phyloP scores from a whole-genome alignment of 1,140 invertebrate species.

The Drosophila pachea region DNA sequence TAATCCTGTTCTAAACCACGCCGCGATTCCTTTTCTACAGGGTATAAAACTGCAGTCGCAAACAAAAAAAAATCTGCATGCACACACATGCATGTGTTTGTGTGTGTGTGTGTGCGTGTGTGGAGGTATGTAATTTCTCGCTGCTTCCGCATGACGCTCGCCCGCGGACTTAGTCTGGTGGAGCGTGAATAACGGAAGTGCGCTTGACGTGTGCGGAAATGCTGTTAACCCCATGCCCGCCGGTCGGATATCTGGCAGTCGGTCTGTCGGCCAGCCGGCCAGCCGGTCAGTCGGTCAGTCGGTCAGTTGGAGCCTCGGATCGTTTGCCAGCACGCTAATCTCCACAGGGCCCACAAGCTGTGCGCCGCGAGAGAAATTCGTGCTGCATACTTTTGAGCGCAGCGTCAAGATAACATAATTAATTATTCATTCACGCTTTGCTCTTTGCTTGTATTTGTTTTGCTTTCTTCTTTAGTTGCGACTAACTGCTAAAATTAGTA shows the following conservation, averaged over 20 bases:
- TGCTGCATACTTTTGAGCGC: slow-evolving; percentile 50
- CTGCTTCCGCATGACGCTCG: not conserved
- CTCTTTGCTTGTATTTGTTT: too few species aligned
- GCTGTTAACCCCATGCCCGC: slow-evolving; percentile 23
- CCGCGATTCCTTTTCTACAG: not conserved
- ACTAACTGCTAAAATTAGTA: too few species aligned
- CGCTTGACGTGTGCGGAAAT: slow-evolving; percentile 40
- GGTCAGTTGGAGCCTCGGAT: not conserved
- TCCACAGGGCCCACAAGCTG: slow-evolving; percentile 14
- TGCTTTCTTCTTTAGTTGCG: too few species aligned
- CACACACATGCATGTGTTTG: slow-evolving; percentile 4
- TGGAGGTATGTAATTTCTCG: slow-evolving; percentile 1
- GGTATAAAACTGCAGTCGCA: not conserved
- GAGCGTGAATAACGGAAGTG: slow-evolving; percentile 31
- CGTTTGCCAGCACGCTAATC: not conserved
- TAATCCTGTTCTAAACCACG: not conserved
- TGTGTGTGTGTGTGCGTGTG: slow-evolving; percentile 8
- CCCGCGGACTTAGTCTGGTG: slow-evolving; percentile 21
- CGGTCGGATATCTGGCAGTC: not conserved
- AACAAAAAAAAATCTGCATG: not conserved
- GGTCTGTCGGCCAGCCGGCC: not conserved
- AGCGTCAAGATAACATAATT: too few species aligned
- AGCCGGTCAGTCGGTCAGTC: not conserved
- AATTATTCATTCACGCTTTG: too few species aligned
- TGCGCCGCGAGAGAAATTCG: slow-evolving; percentile 11